Percentiles rank a stretch among this genome's conserved stretches.
Conservation (phyloP, 2,888 invertebrate species). For the Amiota communis region DNA sequence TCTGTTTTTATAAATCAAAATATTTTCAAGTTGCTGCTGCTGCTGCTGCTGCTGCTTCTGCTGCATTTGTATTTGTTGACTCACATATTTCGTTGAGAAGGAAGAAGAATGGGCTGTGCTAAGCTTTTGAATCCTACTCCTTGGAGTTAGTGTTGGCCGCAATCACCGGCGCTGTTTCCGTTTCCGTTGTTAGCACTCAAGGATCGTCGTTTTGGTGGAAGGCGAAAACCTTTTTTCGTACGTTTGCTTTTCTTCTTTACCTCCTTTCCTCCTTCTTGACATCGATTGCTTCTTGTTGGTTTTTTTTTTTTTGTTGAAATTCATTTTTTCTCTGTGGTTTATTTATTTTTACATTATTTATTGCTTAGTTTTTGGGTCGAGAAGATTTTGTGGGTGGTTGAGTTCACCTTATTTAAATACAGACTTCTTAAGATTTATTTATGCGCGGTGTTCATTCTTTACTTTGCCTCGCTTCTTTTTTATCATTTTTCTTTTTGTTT, state of each 20-base stretch:
- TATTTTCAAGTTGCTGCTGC: neutral
- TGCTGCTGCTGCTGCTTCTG: neutral
- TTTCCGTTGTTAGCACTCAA: constrained; percentile 21
- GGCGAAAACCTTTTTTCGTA: neutral
- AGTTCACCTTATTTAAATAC: constrained; percentile 10
- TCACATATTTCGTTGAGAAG: no score
- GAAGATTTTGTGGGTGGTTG: constrained; percentile 2
- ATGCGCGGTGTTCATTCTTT: constrained; percentile 2
- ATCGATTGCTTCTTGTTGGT: no score
- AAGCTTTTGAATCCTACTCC: no score
- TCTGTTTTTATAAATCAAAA: constrained; percentile 9
- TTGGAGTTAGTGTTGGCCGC: constrained; percentile 16
- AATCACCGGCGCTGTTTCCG: constrained; percentile 13
- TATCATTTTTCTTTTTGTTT: neutral
- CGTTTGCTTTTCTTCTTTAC: neutral
- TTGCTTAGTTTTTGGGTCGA: constrained; percentile 5
- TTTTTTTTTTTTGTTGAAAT: neutral
- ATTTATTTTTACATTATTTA: constrained; percentile 36
- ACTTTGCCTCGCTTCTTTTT: constrained; percentile 8
- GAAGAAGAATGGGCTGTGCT: no score
- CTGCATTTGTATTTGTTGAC: constrained; percentile 7
- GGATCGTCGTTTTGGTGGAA: neutral
- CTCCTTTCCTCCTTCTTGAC: neutral
- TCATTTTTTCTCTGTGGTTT: constrained; percentile 28
- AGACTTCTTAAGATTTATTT: constrained; percentile 4